These are phyloP conservation scores for Schlechtendalia chinensis DNA, from an alignment of 1,140 invertebrate genomes.

Conservation along the genomic window DNA sequence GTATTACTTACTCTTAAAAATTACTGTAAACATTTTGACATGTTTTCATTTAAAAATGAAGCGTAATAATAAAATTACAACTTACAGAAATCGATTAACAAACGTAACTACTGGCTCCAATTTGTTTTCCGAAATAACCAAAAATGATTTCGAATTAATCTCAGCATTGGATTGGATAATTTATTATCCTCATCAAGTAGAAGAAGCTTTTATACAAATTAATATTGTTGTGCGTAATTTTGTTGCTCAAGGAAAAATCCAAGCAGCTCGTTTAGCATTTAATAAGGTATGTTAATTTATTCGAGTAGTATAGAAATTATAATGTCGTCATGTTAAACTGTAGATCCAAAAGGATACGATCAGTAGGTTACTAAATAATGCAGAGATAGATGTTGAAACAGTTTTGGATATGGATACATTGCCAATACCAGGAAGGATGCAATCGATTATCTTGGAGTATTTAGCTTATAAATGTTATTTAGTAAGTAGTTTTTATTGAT, in stretches of 20 bases:
- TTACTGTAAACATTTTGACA: background rate
- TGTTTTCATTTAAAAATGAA: no score
- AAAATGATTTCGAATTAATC: conserved; percentile 72
- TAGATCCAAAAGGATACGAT: conserved; percentile 20
- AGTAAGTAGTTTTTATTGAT: conserved; percentile 51
- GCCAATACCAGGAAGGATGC: background rate
- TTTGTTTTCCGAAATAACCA: conserved; percentile 56
- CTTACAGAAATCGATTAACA: conserved; percentile 22
- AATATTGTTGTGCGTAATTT: conserved; percentile 88
- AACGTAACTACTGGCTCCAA: conserved; percentile 16
- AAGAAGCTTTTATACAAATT: conserved; percentile 78
- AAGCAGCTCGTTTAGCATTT: conserved; percentile 69
- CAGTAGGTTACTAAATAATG: background rate
- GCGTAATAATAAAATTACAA: no score
- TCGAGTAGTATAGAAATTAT: background rate
- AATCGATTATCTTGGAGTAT: conserved; percentile 65
- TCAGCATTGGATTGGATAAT: conserved; percentile 84
- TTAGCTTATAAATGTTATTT: conserved; percentile 76
- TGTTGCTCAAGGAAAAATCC: conserved; percentile 66
- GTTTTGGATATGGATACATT: background rate
- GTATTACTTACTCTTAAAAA: conserved; percentile 48
- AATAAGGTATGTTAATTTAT: conserved; percentile 60
- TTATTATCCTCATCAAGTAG: conserved; percentile 73
- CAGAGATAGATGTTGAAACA: conserved; percentile 30
- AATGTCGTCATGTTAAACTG: conserved; percentile 33